These are phyloP conservation scores for Deroptyus accipitrinus DNA, from an alignment of 2,113 vertebrate species.

Conservation along the genomic window DNA sequence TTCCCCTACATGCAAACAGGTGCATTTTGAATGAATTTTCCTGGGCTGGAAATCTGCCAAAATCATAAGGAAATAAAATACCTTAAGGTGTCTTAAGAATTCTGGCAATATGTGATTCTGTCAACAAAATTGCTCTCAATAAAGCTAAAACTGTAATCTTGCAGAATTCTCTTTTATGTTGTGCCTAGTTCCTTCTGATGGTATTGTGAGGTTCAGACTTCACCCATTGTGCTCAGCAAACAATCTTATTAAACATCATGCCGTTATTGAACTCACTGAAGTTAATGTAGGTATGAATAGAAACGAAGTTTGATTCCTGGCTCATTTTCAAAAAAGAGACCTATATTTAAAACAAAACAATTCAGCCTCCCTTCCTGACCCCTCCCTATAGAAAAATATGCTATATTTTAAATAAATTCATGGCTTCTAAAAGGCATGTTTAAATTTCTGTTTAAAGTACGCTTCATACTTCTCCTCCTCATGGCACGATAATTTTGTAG, in stretches of 20 bases:
- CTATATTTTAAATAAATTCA: not conserved
- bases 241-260: not conserved
- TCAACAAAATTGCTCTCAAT: not conserved
- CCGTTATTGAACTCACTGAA: not conserved
- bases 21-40: not conserved
- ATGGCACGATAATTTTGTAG: not conserved
- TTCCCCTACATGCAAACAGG: not conserved
- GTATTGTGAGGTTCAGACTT: not conserved
- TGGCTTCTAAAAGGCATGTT: not conserved
- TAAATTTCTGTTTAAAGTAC: not conserved
- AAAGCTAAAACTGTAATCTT: not conserved
- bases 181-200: not conserved
- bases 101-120: not conserved
- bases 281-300: not conserved
- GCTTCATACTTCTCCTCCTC: not conserved
- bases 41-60: not conserved
- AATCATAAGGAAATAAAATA: not conserved
- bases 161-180: not conserved
- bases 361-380: not conserved
- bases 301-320: not conserved
- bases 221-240: not conserved
- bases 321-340: constrained; percentile 6
- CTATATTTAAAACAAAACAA: not conserved
- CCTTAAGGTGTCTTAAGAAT: not conserved
- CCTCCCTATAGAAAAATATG: not conserved